Evolutionary conservation across 1,140 invertebrate genomes (phyloP), one percentile per base, ranked within the genome.

Genomic region (Sminthurides bifidus): DNA sequence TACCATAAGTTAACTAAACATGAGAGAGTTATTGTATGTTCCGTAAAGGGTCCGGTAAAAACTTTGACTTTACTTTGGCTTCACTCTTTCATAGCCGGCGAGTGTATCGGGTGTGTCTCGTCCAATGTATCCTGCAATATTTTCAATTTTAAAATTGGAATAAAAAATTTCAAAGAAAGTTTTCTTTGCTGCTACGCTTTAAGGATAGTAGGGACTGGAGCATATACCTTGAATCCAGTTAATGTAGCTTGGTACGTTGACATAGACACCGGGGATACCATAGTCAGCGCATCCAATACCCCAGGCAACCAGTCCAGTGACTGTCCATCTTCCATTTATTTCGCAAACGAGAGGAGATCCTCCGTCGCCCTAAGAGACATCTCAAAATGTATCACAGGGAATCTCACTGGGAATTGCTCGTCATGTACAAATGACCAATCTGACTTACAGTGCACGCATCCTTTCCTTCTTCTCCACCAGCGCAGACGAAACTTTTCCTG

Each of bases 271-370:
- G 3, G 83, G 81, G 21, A 84, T 73, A 46, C 76, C 76, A 4
- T 73, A 61, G 40, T 69, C 71, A 1, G 77, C 82, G 63, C 83
- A 85, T 24, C 59, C 54, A 15, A 62, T 69, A 1, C 84, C 84
- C 84, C 84, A 86, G 4, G 82, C 73, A 1, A 86, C 84, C 31
- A 87, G 60, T 0, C 84, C 84, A 15, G 79, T 77, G 0, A 84
- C 75, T 56, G 79, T 58, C 75, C 70, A 76, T 8, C 72, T 70
- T 0, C 77, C 79, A 23, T 59, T 66, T 31, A 70, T 70, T 63
- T 77, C 72, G 65, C 84, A 87, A 2, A 86, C 82, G 35, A 87
- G 63, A 0, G 82, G 82, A 8, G 82, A 79, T 14, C 84, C 84
- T 6, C 84, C 84, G 56, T 87, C 84, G 29, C 84, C 84, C 81